Evolutionary conservation across 1,140 invertebrate genomes (phyloP), one percentile per base, ranked within the genome.

Genomic region (Macrotrachela quadricornifera): DNA sequence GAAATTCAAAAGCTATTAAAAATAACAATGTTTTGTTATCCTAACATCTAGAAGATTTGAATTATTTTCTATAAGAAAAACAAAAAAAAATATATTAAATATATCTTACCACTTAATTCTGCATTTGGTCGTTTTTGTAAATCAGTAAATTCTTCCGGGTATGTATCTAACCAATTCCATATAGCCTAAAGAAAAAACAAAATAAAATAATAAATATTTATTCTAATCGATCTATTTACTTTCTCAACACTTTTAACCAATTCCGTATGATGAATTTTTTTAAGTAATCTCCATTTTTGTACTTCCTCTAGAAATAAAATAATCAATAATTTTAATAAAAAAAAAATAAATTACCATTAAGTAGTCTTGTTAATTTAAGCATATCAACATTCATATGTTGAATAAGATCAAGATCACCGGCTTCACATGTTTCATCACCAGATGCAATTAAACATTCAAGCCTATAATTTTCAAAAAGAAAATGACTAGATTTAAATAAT

Each of bases 161-260:
- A 90, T n/a, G 82, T 87, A 60, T 94, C 88, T 79, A 96, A 88
- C 88, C 88, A 96, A 67, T 94, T 95, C 87, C 88, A 95, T 57
- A 95, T 85, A 37, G 86, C 21, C 21, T 30, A 30, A 30, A 8
- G 8, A 8, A 30, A 30, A 30, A 30, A 30, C 21, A 30, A 30
- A 30, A 4, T 30, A 2, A 30, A 30, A 4, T 30, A 2, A 30
- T 30, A 4, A n/a, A 4, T 30, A 30, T 30, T 2, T 4, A 30
- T 4, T 4, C 21, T 30, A 30, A 30, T 30, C 21, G 21, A 30
- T 30, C 8, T 30, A 2, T 4, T 30, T 30, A 30, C 87, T 65
- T 85, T 88, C 64, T 95, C 90, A 55, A 95, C 65, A 10, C 84
- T 87, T 58, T 75, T 78, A 51, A 88, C 81, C 46, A 92, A 71